These are phyloP conservation scores for Penaeus chinensis DNA, from an alignment of 1,140 invertebrate species.

Conservation along the genomic window DNA sequence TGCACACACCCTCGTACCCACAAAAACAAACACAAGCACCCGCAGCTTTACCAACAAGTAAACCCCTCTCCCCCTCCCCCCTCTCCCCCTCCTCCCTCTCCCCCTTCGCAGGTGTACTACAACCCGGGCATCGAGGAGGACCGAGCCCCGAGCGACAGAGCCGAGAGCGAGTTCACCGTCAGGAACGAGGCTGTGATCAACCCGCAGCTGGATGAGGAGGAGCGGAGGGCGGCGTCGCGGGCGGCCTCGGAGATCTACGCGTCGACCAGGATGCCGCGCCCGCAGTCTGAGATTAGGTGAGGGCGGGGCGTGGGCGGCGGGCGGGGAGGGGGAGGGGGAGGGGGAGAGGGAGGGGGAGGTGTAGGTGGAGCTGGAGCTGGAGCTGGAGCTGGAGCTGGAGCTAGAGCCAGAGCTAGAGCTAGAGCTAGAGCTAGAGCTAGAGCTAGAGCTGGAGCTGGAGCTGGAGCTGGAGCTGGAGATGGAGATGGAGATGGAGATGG, in stretches of 20 bases:
- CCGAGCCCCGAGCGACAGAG: conserved; percentile 57
- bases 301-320: not conserved
- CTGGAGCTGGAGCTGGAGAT: too few species aligned
- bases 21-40: conserved; percentile 18
- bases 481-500: too few species aligned
- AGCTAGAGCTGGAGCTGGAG: too few species aligned
- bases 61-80: not conserved
- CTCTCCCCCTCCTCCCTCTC: not conserved
- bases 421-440: too few species aligned
- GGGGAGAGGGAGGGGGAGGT: too few species aligned
- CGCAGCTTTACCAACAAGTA: too few species aligned
- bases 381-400: too few species aligned
- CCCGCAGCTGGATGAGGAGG: conserved; percentile 50
- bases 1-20: conserved; percentile 21
- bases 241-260: conserved; percentile 62
- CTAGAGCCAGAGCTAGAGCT: accelerated
- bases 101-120: conserved; percentile 48
- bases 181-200: conserved; percentile 52
- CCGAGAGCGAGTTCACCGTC: conserved; percentile 62
- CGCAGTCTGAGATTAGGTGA: conserved; percentile 58
- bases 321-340: too few species aligned
- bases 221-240: conserved; percentile 53
- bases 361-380: too few species aligned
- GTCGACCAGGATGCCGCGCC: conserved; percentile 58
- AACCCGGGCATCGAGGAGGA: conserved; percentile 54